A percentile compares a stretch with the other conserved stretches of the same genome.
Evolutionary conservation across 2,797 vertebrate genomes (phyloP).

Genomic region (Lepus oiostolus): DNA sequence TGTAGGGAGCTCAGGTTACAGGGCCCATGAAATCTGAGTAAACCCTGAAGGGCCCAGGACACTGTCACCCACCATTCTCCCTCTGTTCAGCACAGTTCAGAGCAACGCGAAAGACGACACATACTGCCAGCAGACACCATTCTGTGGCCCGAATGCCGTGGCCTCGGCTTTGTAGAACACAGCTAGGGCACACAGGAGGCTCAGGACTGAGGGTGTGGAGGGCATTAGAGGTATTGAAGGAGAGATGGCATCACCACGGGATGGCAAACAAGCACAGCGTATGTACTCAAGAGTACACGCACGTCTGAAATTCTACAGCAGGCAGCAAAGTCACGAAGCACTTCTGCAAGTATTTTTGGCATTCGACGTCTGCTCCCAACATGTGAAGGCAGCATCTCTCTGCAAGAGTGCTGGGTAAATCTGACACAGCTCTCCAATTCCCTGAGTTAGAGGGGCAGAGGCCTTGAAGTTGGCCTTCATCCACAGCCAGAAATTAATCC

Average conservation of each 20-base stretch:
- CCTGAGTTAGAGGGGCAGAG: not conserved
- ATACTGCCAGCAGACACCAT: slow-evolving; percentile 17
- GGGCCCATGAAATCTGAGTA: slow-evolving; percentile 48
- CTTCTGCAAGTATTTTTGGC: not conserved
- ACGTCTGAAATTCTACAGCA: not conserved
- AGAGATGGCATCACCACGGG: not conserved
- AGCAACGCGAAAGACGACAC: not conserved
- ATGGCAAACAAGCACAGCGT: not conserved
- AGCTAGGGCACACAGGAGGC: not conserved
- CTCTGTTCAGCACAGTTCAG: not conserved
- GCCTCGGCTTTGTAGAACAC: not conserved
- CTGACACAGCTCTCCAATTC: slow-evolving; percentile 10
- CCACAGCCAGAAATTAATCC: slow-evolving; percentile 51
- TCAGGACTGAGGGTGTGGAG: not conserved
- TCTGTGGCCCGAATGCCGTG: slow-evolving; percentile 21
- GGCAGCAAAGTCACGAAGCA: not conserved
- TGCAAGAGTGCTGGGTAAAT: not conserved
- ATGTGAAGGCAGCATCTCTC: not conserved
- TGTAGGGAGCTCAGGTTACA: slow-evolving; percentile 34
- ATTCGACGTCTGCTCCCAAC: not conserved
- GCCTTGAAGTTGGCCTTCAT: not conserved
- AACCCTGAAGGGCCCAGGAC: not conserved
- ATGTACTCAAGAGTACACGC: not conserved
- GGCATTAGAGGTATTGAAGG: not conserved
- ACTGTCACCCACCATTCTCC: not conserved